Conservation (phyloP, 2,113 vertebrate species). For the Cichladusa arquata region DNA sequence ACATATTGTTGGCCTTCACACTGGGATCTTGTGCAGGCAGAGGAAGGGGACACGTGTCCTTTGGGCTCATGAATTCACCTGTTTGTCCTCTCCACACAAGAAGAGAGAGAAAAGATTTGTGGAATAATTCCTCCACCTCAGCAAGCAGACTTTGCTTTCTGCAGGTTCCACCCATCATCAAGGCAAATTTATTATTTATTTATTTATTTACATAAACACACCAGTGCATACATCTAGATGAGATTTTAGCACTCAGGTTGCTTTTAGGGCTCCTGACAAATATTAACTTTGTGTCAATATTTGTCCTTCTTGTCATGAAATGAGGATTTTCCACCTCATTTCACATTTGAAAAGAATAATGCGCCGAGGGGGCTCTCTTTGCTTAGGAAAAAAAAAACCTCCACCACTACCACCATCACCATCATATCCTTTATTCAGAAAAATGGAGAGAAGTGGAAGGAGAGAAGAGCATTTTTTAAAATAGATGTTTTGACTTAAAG, state of each 20-base stretch:
- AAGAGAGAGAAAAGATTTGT: background rate
- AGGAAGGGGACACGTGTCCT: accelerated
- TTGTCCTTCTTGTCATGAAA: conserved; percentile 83
- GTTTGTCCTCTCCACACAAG: background rate
- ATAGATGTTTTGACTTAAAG: conserved; percentile 78
- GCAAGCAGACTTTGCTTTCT: background rate
- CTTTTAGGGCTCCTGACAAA: conserved; percentile 75
- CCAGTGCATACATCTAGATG: background rate
- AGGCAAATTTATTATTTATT: conserved; percentile 25
- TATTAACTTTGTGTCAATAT: conserved; percentile 82
- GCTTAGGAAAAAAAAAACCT: conserved; percentile 37
- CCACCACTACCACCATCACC: background rate
- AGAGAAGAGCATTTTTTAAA: conserved; percentile 58
- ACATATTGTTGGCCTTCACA: accelerated
- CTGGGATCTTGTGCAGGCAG: background rate
- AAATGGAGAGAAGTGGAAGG: conserved; percentile 61
- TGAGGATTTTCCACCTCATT: conserved; percentile 86
- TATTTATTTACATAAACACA: background rate
- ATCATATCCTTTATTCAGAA: conserved; percentile 75
- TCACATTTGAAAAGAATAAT: conserved; percentile 81
- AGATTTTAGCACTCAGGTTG: conserved; percentile 55
- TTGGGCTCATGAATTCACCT: accelerated
- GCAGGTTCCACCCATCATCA: background rate
- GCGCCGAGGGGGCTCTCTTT: conserved; percentile 67
- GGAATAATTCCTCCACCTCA: background rate